These are phyloP conservation scores for Lophius piscatorius DNA, from an alignment of 2,113 vertebrate species.

Conservation along the genomic window DNA sequence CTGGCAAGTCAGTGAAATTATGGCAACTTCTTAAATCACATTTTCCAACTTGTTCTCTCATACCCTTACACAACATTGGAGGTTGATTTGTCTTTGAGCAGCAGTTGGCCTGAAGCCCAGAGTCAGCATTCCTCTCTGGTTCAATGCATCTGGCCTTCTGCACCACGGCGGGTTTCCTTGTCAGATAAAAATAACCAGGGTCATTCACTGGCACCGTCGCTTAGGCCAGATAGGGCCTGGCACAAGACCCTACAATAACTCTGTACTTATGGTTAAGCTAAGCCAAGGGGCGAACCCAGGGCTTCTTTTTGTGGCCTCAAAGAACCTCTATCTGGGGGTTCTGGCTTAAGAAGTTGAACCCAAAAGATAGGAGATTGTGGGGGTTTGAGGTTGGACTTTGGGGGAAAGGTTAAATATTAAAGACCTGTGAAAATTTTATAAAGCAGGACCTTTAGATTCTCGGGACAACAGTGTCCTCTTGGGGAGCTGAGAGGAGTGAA, in stretches of 20 bases:
- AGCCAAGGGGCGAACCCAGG: slow-evolving; percentile 46
- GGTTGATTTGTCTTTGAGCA: slow-evolving; percentile 46
- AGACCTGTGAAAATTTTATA: slow-evolving; percentile 51
- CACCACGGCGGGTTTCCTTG: slow-evolving; percentile 75
- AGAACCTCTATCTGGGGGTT: slow-evolving; percentile 72
- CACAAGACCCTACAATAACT: slow-evolving; percentile 72
- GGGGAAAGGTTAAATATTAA: slow-evolving; percentile 53
- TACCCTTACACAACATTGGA: slow-evolving; percentile 3
- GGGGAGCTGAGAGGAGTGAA: slow-evolving; percentile 34
- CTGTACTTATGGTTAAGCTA: slow-evolving; percentile 69
- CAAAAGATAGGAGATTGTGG: slow-evolving; percentile 47
- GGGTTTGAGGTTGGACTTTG: neutral
- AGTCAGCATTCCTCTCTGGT: slow-evolving; percentile 65
- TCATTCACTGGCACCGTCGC: slow-evolving; percentile 70
- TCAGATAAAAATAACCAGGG: slow-evolving; percentile 81
- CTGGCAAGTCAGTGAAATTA: slow-evolving; percentile 15
- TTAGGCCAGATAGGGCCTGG: slow-evolving; percentile 60
- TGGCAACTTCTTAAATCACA: slow-evolving; percentile 37
- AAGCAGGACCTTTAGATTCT: slow-evolving; percentile 19
- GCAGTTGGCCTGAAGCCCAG: slow-evolving; percentile 29
- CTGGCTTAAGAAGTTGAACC: slow-evolving; percentile 68
- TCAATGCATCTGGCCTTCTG: slow-evolving; percentile 61
- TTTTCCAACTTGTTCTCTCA: slow-evolving; percentile 28
- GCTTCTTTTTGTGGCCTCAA: slow-evolving; percentile 68
- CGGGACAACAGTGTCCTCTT: slow-evolving; percentile 48